These are phyloP conservation scores for Catocala fraxini DNA, from an alignment of 2,888 invertebrate genomes.

Conservation along the genomic window DNA sequence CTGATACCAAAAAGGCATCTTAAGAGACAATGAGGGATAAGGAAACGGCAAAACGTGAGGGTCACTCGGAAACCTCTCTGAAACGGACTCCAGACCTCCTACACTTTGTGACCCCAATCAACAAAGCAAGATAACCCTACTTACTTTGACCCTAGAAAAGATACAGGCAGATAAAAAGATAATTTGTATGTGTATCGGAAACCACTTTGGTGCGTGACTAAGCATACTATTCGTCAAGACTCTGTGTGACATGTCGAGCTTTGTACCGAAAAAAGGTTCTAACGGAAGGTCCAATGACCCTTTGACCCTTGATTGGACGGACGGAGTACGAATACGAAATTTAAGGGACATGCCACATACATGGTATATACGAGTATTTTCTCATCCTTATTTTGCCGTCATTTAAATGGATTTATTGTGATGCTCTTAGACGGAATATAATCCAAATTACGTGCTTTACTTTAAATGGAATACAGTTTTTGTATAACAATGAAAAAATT, in stretches of 20 bases:
- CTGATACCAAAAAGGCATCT: too few relatives aligned
- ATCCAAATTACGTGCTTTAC: too few relatives aligned
- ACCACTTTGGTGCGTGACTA: constrained; percentile 15
- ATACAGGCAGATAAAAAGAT: constrained; percentile 6
- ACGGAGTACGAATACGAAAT: constrained; percentile 9
- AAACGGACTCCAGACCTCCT: not conserved
- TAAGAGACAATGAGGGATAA: too few relatives aligned
- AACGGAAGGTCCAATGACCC: constrained; percentile 11
- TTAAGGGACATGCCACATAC: not conserved
- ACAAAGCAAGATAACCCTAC: not conserved
- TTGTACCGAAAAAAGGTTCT: constrained; percentile 14
- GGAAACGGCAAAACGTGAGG: not conserved
- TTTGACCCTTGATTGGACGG: constrained; percentile 12
- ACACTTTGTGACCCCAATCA: not conserved
- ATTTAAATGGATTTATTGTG: too few relatives aligned
- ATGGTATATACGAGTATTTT: not conserved
- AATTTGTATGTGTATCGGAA: constrained; percentile 19
- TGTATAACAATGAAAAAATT: too few relatives aligned
- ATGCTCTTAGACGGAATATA: too few relatives aligned
- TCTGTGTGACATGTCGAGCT: constrained; percentile 7
- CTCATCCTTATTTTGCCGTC: too few relatives aligned
- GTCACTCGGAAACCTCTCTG: not conserved
- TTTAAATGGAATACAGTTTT: too few relatives aligned
- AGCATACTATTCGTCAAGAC: constrained; percentile 14
- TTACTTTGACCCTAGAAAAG: not conserved